Evolutionary conservation across 2,888 invertebrate genomes (phyloP).

Genomic region (Corbicula japonica): DNA sequence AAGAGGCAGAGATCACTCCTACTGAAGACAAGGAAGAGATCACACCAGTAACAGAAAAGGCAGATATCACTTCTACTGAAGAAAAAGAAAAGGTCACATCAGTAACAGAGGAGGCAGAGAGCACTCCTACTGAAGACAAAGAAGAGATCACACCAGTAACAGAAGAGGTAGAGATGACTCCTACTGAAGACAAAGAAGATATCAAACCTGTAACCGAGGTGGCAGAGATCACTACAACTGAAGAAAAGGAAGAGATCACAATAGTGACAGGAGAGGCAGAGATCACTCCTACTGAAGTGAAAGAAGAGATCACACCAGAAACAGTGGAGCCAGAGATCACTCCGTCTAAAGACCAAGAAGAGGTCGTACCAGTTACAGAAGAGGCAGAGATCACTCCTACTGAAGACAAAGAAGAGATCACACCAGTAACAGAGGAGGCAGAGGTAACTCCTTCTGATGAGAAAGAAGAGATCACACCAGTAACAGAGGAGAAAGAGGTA

Average conservation of each 20-base stretch:
- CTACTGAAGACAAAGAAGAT: not conserved
- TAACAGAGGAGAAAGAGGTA: too few relatives aligned
- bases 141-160: not conserved
- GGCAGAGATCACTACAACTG: not conserved
- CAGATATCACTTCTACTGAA: not conserved
- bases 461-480: too few relatives aligned
- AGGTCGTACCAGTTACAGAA: too few relatives aligned
- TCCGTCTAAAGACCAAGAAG: too few relatives aligned
- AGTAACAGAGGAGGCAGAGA: not conserved
- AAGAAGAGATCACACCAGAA: too few relatives aligned
- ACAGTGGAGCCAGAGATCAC: too few relatives aligned
- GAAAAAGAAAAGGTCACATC: not conserved
- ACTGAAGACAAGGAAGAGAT: not conserved
- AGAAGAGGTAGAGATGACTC: not conserved
- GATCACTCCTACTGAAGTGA: too few relatives aligned
- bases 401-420: too few relatives aligned
- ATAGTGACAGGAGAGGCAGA: not conserved
- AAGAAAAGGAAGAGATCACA: not conserved
- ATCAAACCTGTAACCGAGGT: not conserved
- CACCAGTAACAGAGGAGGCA: too few relatives aligned
- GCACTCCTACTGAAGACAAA: not conserved
- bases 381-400: too few relatives aligned
- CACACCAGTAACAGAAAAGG: not conserved
- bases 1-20: too few relatives aligned
- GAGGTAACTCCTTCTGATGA: too few relatives aligned